Evolutionary conservation across 2,797 vertebrate species (phyloP).

Genomic region (Acridotheres tristis): DNA sequence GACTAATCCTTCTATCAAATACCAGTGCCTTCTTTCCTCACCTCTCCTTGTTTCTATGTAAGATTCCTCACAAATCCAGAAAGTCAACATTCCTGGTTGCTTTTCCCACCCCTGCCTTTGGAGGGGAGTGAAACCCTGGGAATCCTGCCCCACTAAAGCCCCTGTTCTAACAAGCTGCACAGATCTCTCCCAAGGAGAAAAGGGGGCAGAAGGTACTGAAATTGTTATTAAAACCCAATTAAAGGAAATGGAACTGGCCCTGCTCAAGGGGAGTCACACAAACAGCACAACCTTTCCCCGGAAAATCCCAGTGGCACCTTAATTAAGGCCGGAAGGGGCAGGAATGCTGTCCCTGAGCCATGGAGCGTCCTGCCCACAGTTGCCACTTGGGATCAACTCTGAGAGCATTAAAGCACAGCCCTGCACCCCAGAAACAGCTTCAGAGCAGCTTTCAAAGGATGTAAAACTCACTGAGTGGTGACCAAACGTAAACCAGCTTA

Average conservation of each 20-base stretch:
- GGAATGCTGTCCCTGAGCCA: neutral
- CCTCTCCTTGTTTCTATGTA: neutral
- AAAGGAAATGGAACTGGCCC: neutral
- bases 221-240: neutral
- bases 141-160: neutral
- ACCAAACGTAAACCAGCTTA: constrained; percentile 73
- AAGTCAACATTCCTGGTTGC: neutral
- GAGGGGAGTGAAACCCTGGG: neutral
- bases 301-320: constrained; percentile 34
- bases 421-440: constrained; percentile 48
- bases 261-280: neutral
- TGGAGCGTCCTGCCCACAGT: constrained; percentile 3
- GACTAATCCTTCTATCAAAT: neutral
- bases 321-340: constrained; percentile 42
- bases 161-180: neutral
- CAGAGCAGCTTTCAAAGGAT: constrained; percentile 55
- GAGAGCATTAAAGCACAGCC: constrained; percentile 62
- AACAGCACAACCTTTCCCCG: neutral
- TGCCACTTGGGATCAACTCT: constrained; percentile 73
- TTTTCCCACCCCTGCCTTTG: neutral
- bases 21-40: neutral
- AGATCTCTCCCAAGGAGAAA: neutral
- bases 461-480: constrained; percentile 71
- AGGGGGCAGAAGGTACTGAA: neutral
- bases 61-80: neutral